A percentile compares a stretch with the other conserved stretches of the same genome.
Evolutionary conservation across 2,113 vertebrate genomes (phyloP).

Genomic region (Hydropotes inermis): DNA sequence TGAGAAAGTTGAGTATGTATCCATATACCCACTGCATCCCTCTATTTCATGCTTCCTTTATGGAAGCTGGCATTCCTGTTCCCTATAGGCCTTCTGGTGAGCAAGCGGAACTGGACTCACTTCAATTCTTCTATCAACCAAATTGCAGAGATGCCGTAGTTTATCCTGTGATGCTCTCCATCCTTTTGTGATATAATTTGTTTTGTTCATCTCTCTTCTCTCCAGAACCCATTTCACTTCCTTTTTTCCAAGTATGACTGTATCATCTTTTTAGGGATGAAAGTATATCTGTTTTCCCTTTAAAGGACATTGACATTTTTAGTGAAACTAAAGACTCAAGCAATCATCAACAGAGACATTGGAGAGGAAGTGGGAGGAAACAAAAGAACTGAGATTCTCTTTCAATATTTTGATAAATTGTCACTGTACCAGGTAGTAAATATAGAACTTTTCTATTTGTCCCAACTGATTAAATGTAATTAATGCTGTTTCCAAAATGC

Average conservation of each 20-base stretch:
- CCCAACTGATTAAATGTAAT: not conserved
- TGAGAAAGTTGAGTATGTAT: not conserved
- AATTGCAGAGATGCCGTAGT: not conserved
- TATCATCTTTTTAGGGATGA: not conserved
- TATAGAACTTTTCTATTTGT: not conserved
- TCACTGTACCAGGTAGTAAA: not conserved
- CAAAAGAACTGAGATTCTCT: not conserved
- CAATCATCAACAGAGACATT: not conserved
- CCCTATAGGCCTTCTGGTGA: not conserved
- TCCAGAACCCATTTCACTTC: not conserved
- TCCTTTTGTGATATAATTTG: not conserved
- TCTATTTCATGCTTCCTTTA: not conserved
- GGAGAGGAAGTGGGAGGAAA: not conserved
- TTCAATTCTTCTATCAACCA: not conserved
- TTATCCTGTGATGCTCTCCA: not conserved
- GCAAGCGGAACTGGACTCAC: not conserved
- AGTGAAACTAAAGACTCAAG: constrained; percentile 1
- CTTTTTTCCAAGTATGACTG: not conserved
- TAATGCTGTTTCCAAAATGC: not conserved
- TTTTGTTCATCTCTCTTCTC: not conserved
- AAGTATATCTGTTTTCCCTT: not conserved
- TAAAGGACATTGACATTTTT: not conserved
- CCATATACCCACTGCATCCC: accelerated
- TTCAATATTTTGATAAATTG: not conserved
- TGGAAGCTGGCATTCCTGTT: not conserved